A percentile compares a stretch with the other conserved stretches of the same genome.
Evolutionary conservation across 2,113 vertebrate genomes (phyloP).

Genomic region (Paraplagusia blochii): DNA sequence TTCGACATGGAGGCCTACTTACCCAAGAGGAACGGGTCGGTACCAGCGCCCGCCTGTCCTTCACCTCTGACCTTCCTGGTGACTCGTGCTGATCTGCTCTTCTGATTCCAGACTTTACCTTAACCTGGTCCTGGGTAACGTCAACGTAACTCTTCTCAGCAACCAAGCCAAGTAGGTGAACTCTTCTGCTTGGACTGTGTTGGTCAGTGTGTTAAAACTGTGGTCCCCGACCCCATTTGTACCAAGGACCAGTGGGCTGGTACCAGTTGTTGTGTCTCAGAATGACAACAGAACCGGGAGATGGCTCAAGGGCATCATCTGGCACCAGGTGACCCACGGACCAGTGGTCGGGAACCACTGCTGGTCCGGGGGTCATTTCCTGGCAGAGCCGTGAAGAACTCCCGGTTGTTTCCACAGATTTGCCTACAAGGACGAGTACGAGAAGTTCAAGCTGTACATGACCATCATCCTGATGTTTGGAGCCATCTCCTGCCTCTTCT

Average conservation of each 20-base stretch:
- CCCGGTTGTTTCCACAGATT: constrained; percentile 74
- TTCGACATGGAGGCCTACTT: constrained; percentile 98
- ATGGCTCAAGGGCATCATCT: too few species aligned
- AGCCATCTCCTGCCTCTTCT: constrained; percentile 88
- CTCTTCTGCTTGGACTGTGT: not conserved
- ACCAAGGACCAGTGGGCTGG: not conserved
- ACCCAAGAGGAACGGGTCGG: constrained; percentile 96
- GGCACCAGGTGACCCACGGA: too few species aligned
- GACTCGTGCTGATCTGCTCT: not conserved
- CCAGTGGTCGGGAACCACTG: too few species aligned
- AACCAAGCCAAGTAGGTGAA: constrained; percentile 90
- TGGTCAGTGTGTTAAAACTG: too few species aligned
- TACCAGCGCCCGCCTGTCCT: too few species aligned
- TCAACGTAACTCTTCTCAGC: constrained; percentile 96
- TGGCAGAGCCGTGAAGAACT: too few species aligned
- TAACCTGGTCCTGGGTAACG: constrained; percentile 92
- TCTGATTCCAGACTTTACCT: constrained; percentile 85
- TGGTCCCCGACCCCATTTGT: too few species aligned
- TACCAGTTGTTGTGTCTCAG: constrained; percentile 1
- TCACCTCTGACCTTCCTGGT: not conserved
- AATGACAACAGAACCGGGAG: too few species aligned
- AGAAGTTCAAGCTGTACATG: constrained; percentile 98
- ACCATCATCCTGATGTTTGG: constrained; percentile 95
- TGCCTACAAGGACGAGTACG: constrained; percentile 98
- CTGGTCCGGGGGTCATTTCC: too few species aligned